phyloP scores from a whole-genome alignment of 2,888 invertebrate species.

The Eupithecia subumbrata region DNA sequence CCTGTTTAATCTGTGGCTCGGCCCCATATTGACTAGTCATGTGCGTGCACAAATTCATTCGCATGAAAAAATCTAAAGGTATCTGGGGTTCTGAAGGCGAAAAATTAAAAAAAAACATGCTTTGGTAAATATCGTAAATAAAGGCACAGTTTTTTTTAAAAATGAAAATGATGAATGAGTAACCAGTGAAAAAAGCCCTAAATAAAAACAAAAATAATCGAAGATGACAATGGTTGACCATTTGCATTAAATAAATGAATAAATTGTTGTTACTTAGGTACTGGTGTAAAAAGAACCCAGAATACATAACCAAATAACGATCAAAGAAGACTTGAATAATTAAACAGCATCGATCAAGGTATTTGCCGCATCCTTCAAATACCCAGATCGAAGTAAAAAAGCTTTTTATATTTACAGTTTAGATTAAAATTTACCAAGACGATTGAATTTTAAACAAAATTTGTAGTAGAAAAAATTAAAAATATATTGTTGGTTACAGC shows the following conservation, averaged over 20 bases:
- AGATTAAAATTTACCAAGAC: neutral
- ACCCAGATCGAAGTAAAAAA: neutral
- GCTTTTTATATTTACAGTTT: neutral
- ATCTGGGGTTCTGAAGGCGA: neutral
- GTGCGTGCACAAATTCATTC: constrained; percentile 54
- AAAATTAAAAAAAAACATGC: neutral
- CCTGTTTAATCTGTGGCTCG: constrained; percentile 1
- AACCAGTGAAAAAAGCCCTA: too few species aligned
- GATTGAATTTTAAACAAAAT: too few species aligned
- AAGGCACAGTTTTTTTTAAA: neutral
- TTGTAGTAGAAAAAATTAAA: neutral
- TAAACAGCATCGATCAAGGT: too few species aligned
- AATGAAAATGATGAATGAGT: too few species aligned
- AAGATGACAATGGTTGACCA: neutral
- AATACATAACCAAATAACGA: neutral
- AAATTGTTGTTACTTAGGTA: neutral
- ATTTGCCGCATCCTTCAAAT: neutral
- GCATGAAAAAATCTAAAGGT: constrained; percentile 30
- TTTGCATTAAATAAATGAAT: neutral
- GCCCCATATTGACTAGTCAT: constrained; percentile 50
- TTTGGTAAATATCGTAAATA: neutral
- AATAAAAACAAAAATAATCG: neutral
- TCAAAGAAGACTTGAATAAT: neutral
- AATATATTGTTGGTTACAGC: constrained; percentile 82
- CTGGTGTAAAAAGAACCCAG: neutral